phyloP scores from a whole-genome alignment of 2,113 vertebrate genomes.

The Pseudopipra pipra region DNA sequence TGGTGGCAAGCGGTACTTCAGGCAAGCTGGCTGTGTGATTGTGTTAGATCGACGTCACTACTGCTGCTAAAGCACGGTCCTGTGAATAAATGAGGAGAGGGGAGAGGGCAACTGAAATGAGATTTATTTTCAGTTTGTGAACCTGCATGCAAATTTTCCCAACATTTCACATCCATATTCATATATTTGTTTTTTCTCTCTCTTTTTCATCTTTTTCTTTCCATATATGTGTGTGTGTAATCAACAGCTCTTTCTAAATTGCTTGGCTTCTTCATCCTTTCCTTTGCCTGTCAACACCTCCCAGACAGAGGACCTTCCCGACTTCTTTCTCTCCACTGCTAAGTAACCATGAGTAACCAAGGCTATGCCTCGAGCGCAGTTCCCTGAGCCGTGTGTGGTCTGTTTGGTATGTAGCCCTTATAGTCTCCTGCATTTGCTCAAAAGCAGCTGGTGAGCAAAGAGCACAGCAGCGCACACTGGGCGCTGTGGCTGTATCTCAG shows the following conservation, averaged over 20 bases:
- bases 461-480: not conserved
- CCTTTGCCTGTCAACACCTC: not conserved
- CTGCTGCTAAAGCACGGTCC: not conserved
- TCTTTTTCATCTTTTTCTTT: not conserved
- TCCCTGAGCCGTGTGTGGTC: not conserved
- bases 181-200: not conserved
- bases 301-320: not conserved
- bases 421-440: not conserved
- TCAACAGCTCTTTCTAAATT: not conserved
- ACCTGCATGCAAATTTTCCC: not conserved
- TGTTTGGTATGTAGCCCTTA: not conserved
- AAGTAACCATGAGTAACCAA: not conserved
- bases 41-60: not conserved
- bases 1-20: not conserved
- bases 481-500: not conserved
- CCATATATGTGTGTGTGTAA: accelerated
- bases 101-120: not conserved
- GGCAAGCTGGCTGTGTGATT: not conserved
- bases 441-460: not conserved
- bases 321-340: not conserved
- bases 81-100: not conserved
- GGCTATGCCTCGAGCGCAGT: accelerated
- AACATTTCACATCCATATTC: not conserved
- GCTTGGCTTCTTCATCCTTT: not conserved
- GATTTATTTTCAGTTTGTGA: not conserved